These are phyloP conservation scores for Coremacera marginata DNA, from an alignment of 2,888 invertebrate species.

Conservation along the genomic window DNA sequence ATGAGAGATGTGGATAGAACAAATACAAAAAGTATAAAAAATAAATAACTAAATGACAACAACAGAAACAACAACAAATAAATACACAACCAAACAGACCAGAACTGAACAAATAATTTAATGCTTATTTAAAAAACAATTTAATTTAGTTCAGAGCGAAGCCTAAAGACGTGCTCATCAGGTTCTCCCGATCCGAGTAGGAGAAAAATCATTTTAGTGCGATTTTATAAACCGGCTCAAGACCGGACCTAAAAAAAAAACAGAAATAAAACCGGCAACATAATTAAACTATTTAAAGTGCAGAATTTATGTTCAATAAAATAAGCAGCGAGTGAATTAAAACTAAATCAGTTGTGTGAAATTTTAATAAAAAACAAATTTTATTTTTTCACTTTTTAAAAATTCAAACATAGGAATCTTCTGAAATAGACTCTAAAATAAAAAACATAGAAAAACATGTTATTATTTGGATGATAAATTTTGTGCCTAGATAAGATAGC, in stretches of 20 bases:
- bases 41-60: not conserved
- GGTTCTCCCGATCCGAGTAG: not conserved
- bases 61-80: not conserved
- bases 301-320: conserved; percentile 1
- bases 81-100: not conserved
- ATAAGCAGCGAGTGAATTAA: not conserved
- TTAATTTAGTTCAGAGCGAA: conserved; percentile 26
- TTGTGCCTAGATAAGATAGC: not conserved
- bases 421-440: not conserved
- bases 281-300: not conserved
- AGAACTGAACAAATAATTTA: conserved; percentile 19
- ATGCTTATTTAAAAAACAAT: conserved; percentile 10
- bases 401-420: not conserved
- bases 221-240: not conserved
- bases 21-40: not conserved
- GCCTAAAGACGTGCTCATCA: conserved; percentile 11
- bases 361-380: not conserved
- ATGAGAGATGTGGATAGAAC: not conserved
- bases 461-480: not conserved
- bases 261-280: not conserved
- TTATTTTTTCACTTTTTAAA: no score
- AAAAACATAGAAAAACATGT: not conserved
- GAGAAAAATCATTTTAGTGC: not conserved
- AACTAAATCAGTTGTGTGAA: not conserved
- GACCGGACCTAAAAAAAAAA: not conserved